Conservation (phyloP, 2,113 vertebrate genomes). For the Malurus elegans region DNA sequence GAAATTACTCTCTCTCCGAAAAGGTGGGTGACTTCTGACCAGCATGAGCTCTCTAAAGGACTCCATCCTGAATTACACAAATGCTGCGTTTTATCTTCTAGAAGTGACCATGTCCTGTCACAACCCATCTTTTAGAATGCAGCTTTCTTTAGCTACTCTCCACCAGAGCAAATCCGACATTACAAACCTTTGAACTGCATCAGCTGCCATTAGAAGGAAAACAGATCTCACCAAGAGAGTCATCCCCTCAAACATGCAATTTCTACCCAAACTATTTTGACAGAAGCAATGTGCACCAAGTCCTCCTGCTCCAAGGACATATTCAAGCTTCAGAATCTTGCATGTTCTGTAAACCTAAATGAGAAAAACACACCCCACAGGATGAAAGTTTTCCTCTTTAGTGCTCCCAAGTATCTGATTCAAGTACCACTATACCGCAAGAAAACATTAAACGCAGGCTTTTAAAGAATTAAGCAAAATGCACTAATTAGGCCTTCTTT, state of each 20-base stretch:
- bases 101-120: not conserved
- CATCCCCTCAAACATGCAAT: not conserved
- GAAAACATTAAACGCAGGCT: not conserved
- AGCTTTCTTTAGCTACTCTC: not conserved
- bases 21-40: not conserved
- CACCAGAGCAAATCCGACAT: not conserved
- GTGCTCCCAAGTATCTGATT: not conserved
- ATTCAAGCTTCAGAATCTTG: not conserved
- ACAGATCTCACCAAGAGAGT: not conserved
- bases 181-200: not conserved
- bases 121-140: not conserved
- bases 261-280: not conserved
- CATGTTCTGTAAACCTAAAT: not conserved
- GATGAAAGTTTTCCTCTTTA: not conserved
- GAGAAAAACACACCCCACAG: not conserved
- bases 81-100: not conserved
- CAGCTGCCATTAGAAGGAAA: not conserved
- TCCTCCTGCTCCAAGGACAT: not conserved
- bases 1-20: fast-evolving
- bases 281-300: not conserved
- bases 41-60: not conserved
- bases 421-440: not conserved
- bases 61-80: not conserved
- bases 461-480: not conserved
- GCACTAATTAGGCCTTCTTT: not conserved